These are phyloP conservation scores for Neofelis nebulosa DNA, from an alignment of 2,113 vertebrate species.

Conservation along the genomic window DNA sequence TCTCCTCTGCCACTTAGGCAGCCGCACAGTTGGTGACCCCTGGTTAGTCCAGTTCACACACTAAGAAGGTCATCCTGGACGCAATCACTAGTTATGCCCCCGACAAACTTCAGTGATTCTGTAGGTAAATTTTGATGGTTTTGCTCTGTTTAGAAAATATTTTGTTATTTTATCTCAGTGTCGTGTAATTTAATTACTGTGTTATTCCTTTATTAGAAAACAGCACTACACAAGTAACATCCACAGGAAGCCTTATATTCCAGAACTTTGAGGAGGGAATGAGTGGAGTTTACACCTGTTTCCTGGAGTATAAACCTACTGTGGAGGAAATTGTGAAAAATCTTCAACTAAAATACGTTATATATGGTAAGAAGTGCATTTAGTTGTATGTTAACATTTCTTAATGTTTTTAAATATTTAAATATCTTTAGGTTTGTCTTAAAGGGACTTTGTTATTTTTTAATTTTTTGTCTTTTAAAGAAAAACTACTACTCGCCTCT, in stretches of 20 bases:
- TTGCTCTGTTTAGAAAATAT: neutral
- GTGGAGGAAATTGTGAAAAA: slow-evolving; percentile 65
- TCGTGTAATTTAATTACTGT: neutral
- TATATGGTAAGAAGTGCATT: slow-evolving; percentile 72
- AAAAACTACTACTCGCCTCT: accelerated
- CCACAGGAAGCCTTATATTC: slow-evolving; percentile 80
- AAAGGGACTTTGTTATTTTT: neutral
- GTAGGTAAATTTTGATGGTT: neutral
- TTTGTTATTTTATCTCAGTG: neutral
- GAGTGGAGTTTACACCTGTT: slow-evolving; percentile 76
- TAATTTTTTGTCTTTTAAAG: neutral
- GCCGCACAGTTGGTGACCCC: neutral
- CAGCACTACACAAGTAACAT: slow-evolving; percentile 70
- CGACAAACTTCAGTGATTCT: neutral
- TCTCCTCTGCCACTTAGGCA: neutral
- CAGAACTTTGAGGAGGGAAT: slow-evolving; percentile 73
- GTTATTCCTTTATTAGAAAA: slow-evolving; percentile 74
- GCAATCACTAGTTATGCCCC: neutral
- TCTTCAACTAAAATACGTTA: slow-evolving; percentile 72
- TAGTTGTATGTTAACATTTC: neutral
- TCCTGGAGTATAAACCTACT: slow-evolving; percentile 75
- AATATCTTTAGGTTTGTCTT: neutral
- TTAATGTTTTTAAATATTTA: slow-evolving; percentile 7
- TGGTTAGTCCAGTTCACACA: neutral
- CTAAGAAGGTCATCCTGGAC: neutral